Conservation (phyloP, 1,140 invertebrate genomes). For the Drosophila sechellia region DNA sequence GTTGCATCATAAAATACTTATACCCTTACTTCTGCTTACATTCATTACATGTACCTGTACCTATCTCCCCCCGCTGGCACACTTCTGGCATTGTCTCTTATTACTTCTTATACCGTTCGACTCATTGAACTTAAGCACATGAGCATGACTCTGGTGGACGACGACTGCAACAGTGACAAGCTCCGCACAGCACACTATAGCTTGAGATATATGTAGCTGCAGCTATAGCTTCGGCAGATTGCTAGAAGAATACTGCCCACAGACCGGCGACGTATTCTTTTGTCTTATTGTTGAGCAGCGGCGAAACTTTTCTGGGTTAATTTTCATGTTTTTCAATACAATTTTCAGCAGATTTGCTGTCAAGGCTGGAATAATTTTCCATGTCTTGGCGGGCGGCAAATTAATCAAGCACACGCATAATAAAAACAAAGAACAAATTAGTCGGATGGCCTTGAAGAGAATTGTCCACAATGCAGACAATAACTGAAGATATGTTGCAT, state of each 20-base stretch:
- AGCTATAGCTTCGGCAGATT: conserved; percentile 15
- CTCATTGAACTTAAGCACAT: conserved; percentile 63
- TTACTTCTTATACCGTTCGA: conserved; percentile 54
- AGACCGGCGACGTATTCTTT: conserved; percentile 51
- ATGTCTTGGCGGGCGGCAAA: conserved; percentile 51
- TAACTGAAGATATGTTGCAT: background rate
- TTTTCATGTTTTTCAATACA: conserved; percentile 65
- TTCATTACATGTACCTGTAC: too few species aligned
- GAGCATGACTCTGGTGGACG: conserved; percentile 44
- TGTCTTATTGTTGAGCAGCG: conserved; percentile 54
- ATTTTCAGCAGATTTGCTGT: conserved; percentile 59
- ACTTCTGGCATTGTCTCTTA: conserved; percentile 46
- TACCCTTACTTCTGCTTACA: background rate
- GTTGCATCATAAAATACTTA: conserved; percentile 49
- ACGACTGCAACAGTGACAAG: conserved; percentile 40
- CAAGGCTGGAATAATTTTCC: conserved; percentile 65
- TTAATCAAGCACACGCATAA: conserved; percentile 56
- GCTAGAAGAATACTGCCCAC: conserved; percentile 10
- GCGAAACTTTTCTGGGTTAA: conserved; percentile 62
- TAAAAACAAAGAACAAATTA: conserved; percentile 50
- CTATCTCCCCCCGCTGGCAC: conserved; percentile 27
- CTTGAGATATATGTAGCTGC: too few species aligned
- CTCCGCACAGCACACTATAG: conserved; percentile 6
- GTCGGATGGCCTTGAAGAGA: conserved; percentile 28
- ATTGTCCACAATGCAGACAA: background rate